Evolutionary conservation across 2,797 vertebrate genomes (phyloP).

Genomic region (Darevskia nairensis): DNA sequence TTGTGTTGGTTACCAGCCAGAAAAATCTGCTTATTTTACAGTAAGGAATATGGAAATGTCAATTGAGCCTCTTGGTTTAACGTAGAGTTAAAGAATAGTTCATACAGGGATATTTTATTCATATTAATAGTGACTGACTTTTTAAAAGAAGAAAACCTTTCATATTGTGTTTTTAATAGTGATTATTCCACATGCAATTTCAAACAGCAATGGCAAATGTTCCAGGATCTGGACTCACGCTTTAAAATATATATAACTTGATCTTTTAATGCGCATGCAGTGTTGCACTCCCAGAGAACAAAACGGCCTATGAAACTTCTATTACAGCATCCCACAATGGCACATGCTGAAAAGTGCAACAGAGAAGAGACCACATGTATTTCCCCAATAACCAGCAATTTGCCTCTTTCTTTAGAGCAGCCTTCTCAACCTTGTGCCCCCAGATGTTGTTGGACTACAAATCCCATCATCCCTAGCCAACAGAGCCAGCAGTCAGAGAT

Average conservation of each 20-base stretch:
- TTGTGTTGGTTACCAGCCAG: slow-evolving; percentile 52
- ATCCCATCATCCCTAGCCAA: no score
- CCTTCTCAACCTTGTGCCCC: no score
- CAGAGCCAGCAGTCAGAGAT: no score
- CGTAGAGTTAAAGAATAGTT: not conserved
- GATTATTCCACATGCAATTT: not conserved
- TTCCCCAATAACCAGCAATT: not conserved
- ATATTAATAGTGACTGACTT: not conserved
- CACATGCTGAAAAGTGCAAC: not conserved
- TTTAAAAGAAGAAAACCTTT: not conserved
- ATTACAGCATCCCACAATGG: not conserved
- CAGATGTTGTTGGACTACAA: no score
- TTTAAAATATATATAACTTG: not conserved
- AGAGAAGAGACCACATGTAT: not conserved
- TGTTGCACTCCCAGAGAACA: not conserved
- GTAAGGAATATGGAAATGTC: slow-evolving; percentile 20
- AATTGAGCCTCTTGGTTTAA: not conserved
- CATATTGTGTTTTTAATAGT: not conserved
- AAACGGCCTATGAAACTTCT: not conserved
- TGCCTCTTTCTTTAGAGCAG: not conserved
- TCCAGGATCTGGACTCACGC: not conserved
- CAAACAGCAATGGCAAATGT: not conserved
- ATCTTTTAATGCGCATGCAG: not conserved
- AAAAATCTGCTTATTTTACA: slow-evolving; percentile 51
- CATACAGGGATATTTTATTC: not conserved